phyloP scores from a whole-genome alignment of 2,888 invertebrate genomes.

The Tenthredo livida region DNA sequence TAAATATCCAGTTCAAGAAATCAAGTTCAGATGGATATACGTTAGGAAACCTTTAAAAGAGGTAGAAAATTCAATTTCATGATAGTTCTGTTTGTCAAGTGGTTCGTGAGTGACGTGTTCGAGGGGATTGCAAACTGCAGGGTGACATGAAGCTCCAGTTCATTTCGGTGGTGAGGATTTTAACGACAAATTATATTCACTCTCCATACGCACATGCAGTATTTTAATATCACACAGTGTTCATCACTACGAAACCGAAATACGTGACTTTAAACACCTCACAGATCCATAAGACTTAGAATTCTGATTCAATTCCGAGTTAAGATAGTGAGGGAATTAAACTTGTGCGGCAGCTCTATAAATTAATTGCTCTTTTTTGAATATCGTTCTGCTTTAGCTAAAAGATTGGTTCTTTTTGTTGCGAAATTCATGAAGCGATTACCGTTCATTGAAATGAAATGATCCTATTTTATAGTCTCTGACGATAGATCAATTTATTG shows the following conservation, averaged over 20 bases:
- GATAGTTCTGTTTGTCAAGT: conserved; percentile 66
- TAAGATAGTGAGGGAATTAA: background rate
- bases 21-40: conserved; percentile 34
- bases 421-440: background rate
- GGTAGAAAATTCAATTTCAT: conserved; percentile 58
- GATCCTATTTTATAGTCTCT: background rate
- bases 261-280: background rate
- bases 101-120: conserved; percentile 62
- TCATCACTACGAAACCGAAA: background rate
- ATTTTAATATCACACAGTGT: background rate
- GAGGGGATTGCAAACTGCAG: conserved; percentile 59
- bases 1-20: conserved; percentile 56
- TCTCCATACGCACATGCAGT: background rate
- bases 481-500: background rate
- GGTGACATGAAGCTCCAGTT: conserved; percentile 69
- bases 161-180: conserved; percentile 69
- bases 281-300: background rate
- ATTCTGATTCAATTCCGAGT: background rate
- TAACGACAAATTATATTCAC: background rate
- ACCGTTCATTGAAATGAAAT: background rate
- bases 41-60: conserved; percentile 70
- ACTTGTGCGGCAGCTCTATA: background rate
- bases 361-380: background rate
- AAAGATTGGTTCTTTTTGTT: background rate
- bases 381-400: background rate